Base-by-base conservation (phyloP, 2,888 invertebrate genomes). In the Apamea epomidion region DNA sequence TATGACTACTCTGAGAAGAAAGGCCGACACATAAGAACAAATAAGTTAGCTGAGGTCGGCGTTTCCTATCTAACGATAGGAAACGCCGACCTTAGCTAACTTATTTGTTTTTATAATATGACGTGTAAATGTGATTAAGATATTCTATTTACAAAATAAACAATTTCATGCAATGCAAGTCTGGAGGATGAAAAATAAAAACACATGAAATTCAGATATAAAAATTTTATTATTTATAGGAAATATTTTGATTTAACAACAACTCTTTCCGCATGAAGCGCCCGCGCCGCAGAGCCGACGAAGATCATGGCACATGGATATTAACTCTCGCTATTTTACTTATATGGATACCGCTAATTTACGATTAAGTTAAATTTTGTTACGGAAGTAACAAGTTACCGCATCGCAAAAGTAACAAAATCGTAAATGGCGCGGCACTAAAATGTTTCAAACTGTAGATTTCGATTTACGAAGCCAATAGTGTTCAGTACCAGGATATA, bases 181-280 rank as follows among this genome's bases (percentile, higher is more conserved):
- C n/a, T 51, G 2, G 4, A 74, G 67, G 70, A 54, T 25, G 0
- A 25, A 69, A 76, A 72, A 80, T 91, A 96, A 93, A 93, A 92
- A 96, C 94, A 95, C 93, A 89, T 4, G 87, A 83, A 87, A 78
- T 81, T 96, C 97, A 96, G 97, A 97, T 97, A 97, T 97, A 97
- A 97, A 97, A 97, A 96, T 95, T 96, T 97, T 89, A 89, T 95
- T 97, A 97, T 97, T 89, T 97, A 96, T 97, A 97, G 97, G 97
- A 97, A 96, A 97, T 97, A 96, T 97, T 97, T 97, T 96, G 96
- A 96, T 96, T 96, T 94, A 96, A 97, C 96, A 96, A 96, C 95
- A 95, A 93, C 92, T 92, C 90, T 90, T 89, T 88, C 92, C 88
- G 92, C 83, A 92, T 90, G 90, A 87, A 87, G 87, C 93, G 91